phyloP scores from a whole-genome alignment of 2,113 vertebrate species.

The Tragelaphus imberbis region DNA sequence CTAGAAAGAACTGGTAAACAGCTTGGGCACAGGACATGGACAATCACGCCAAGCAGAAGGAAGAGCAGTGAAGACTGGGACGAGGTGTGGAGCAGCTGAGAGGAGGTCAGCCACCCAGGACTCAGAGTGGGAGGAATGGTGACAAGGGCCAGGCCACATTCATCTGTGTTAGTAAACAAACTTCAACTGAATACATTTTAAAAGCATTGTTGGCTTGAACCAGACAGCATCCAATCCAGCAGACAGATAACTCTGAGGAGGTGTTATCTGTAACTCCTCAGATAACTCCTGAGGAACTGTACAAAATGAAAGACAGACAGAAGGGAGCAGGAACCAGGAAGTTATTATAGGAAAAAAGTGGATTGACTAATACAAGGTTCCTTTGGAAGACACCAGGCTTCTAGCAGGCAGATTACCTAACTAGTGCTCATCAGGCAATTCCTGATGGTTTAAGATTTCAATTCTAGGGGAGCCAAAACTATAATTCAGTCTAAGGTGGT shows the following conservation, averaged over 20 bases:
- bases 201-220: not conserved
- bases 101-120: accelerated
- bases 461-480: not conserved
- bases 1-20: not conserved
- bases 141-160: not conserved
- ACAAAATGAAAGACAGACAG: not conserved
- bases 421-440: not conserved
- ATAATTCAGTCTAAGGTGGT: not conserved
- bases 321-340: not conserved
- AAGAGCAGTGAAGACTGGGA: not conserved
- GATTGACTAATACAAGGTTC: not conserved
- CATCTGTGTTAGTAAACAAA: not conserved
- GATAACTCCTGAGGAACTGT: not conserved
- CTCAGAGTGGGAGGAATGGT: not conserved
- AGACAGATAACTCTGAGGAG: not conserved
- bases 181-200: not conserved
- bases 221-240: not conserved
- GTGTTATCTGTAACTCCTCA: too few species aligned
- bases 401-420: not conserved
- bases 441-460: not conserved
- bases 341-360: not conserved
- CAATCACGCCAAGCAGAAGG: not conserved
- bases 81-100: accelerated
- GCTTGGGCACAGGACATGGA: not conserved
- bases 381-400: not conserved